phyloP scores from a whole-genome alignment of 2,113 vertebrate genomes.

The Pionites leucogaster region DNA sequence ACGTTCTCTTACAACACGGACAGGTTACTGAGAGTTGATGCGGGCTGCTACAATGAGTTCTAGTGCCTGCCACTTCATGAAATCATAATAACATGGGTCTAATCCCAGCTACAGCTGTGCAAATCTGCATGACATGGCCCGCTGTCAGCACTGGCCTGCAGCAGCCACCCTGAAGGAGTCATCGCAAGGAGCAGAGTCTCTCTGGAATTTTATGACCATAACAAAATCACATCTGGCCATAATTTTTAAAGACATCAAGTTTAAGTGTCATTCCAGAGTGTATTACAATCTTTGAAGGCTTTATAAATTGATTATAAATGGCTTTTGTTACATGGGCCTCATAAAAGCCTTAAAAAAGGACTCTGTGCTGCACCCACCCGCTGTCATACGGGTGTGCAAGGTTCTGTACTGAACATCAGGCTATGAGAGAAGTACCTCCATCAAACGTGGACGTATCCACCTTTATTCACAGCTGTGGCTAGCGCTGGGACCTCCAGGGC shows the following conservation, averaged over 20 bases:
- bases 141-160: background rate
- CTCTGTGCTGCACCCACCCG: rapidly evolving
- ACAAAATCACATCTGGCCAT: background rate
- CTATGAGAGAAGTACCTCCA: background rate
- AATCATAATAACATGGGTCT: background rate
- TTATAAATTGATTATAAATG: background rate
- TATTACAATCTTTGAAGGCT: background rate
- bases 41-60: background rate
- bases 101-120: background rate
- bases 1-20: background rate
- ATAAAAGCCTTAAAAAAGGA: background rate
- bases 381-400: background rate
- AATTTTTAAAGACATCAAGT: background rate
- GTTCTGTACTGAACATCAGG: background rate
- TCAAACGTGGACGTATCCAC: background rate
- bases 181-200: background rate
- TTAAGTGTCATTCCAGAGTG: background rate
- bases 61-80: background rate
- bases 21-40: background rate
- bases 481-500: background rate
- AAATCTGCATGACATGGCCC: background rate
- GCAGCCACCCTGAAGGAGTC: background rate
- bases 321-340: background rate
- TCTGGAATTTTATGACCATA: background rate
- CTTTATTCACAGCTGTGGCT: background rate